These are phyloP conservation scores for Parauchenoglanis ngamensis DNA, from an alignment of 2,797 vertebrate genomes.

Conservation along the genomic window DNA sequence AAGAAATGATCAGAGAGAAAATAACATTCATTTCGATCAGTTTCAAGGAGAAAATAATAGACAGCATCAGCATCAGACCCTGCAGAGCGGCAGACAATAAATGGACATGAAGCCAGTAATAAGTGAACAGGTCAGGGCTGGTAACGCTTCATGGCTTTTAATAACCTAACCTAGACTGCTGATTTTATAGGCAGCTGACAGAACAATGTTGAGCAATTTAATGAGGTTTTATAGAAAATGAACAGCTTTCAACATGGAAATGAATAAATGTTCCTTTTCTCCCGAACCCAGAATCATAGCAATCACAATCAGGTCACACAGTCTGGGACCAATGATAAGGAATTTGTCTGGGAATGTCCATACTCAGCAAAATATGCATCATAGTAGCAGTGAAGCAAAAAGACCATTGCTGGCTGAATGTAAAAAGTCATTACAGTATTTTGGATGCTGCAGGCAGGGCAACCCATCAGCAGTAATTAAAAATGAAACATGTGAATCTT, in stretches of 20 bases:
- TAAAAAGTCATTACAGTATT: slow-evolving; percentile 54
- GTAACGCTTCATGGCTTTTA: slow-evolving; percentile 46
- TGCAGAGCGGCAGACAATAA: neutral
- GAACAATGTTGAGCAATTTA: slow-evolving; percentile 52
- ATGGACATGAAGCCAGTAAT: slow-evolving; percentile 17
- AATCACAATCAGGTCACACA: slow-evolving; percentile 31
- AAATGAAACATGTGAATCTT: slow-evolving; percentile 59
- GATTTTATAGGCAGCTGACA: slow-evolving; percentile 37
- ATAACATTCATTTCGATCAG: neutral
- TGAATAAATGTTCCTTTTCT: neutral
- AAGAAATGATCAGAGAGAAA: neutral
- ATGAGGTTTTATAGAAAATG: slow-evolving; percentile 55
- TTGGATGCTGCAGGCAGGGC: slow-evolving; percentile 57
- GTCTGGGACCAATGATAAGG: slow-evolving; percentile 8
- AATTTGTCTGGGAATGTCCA: slow-evolving; percentile 3
- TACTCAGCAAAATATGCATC: slow-evolving; percentile 2
- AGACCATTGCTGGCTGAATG: slow-evolving; percentile 1
- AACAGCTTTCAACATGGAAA: slow-evolving; percentile 45
- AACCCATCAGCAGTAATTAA: slow-evolving; percentile 39
- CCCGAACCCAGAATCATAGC: neutral
- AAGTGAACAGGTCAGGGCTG: slow-evolving; percentile 23
- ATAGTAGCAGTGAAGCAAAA: slow-evolving; percentile 15
- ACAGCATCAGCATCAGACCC: neutral
- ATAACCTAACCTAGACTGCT: slow-evolving; percentile 39
- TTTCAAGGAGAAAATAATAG: neutral